Evolutionary conservation across 2,797 vertebrate species (phyloP), one percentile per base, ranked within the genome.

Genomic region (Enteromius thamalakanensis): DNA sequence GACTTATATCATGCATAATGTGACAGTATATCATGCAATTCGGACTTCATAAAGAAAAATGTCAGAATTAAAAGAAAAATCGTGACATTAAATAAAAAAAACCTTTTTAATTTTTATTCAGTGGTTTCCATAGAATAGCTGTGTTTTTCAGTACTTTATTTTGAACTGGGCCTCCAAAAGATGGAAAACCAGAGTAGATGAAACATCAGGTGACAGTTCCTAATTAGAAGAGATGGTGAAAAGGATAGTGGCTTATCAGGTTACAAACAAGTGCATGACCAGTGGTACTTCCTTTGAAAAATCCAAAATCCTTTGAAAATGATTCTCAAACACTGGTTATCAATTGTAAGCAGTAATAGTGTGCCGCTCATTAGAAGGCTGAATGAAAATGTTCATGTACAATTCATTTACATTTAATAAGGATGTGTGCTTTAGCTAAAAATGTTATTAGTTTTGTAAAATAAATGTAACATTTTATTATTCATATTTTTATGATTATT

Each of bases 201-300:
- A 88, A 92, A 89, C 87, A 87, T 91, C 89, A 86, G 89, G 88
- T 91, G 83, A 90, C 88, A 93, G 84, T 89, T 89, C 88, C 88
- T 93, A 93, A 94, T 94, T 93, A 91, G 76, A 70, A 86, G 83
- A 89, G 91, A 87, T 90, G 87, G 71, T 91, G 87, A 85, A 88
- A 88, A 92, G 86, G 89, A 86, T 90, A 37, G 88, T 90, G 89
- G 87, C 90, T 92, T 91, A 93, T 93, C 91, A 89, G 89, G 85
- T 85, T 87, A 85, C 88, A 91, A 92, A 93, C 90, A 93, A 92
- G 88, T 88, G 86, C 88, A 87, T 91, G 88, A 91, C 90, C 84
- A 85, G 87, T 83, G 88, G 87, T 10, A 10, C 40, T 42, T 90
- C 85, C 81, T 89, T 29, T 90, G 77, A 89, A 87, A 89, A 42